Evolutionary conservation across 2,888 invertebrate species (phyloP).

Genomic region (Drosophila colorata): DNA sequence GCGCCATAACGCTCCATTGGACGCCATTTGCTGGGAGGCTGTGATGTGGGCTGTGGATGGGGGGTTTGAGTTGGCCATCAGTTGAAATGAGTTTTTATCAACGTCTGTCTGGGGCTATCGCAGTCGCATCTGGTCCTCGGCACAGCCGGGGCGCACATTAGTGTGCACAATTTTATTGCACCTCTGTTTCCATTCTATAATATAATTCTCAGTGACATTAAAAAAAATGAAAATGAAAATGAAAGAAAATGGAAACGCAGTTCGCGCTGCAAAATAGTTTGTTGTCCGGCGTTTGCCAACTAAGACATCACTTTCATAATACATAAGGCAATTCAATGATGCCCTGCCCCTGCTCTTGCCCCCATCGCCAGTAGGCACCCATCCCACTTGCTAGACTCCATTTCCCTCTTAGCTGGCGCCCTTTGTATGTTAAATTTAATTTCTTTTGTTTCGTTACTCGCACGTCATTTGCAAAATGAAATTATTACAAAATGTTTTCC

Average conservation of each 20-base stretch:
- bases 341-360: slow-evolving; percentile 4
- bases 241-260: slow-evolving; percentile 43
- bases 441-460: slow-evolving; percentile 83
- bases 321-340: slow-evolving; percentile 64
- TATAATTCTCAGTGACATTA: slow-evolving; percentile 74
- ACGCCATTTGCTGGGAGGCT: slow-evolving; percentile 37
- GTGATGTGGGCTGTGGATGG: not conserved
- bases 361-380: not conserved
- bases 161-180: slow-evolving; percentile 81
- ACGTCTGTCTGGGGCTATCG: slow-evolving; percentile 70
- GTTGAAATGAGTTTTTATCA: slow-evolving; percentile 79
- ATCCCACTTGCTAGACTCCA: not conserved
- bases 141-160: slow-evolving; percentile 65
- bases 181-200: slow-evolving; percentile 72
- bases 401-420: slow-evolving; percentile 5
- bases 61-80: slow-evolving; percentile 57
- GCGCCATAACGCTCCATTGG: slow-evolving; percentile 68
- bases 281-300: slow-evolving; percentile 36
- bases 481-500: slow-evolving; percentile 80
- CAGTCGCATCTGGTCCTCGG: slow-evolving; percentile 48
- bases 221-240: slow-evolving; percentile 43
- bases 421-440: slow-evolving; percentile 77
- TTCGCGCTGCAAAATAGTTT: slow-evolving; percentile 71
- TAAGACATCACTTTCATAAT: slow-evolving; percentile 74
- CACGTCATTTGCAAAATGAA: slow-evolving; percentile 83